These are phyloP conservation scores for Carcharodon carcharias DNA, from an alignment of 2,797 vertebrate species.

Conservation along the genomic window DNA sequence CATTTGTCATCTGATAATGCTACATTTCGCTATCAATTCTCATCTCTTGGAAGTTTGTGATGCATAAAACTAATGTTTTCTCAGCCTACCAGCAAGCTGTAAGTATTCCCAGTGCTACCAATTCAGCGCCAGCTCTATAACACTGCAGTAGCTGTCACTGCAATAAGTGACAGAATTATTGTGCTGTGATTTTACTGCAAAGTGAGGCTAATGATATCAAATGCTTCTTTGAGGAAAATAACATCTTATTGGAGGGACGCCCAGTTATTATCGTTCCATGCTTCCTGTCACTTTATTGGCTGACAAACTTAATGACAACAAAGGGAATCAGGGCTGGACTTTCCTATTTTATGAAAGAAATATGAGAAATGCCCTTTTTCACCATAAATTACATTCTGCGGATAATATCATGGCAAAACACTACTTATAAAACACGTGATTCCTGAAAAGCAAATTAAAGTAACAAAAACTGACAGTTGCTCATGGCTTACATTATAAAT, in stretches of 20 bases:
- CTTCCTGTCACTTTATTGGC: neutral
- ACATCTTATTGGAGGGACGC: neutral
- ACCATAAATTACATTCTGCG: neutral
- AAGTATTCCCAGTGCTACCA: neutral
- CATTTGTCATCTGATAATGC: neutral
- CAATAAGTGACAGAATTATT: conserved; percentile 7
- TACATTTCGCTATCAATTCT: neutral
- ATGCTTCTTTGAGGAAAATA: neutral
- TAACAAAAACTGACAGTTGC: neutral
- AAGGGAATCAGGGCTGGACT: neutral
- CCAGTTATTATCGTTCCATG: conserved; percentile 16
- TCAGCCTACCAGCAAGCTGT: neutral
- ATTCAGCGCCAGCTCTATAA: neutral
- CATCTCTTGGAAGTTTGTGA: neutral
- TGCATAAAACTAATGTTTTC: neutral
- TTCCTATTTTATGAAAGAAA: neutral
- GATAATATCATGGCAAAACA: neutral
- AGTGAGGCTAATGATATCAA: neutral
- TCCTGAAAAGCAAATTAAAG: neutral
- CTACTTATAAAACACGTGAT: neutral
- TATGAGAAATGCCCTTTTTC: neutral
- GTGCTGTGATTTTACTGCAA: neutral
- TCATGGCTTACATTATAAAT: neutral
- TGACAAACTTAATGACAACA: neutral
- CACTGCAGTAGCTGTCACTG: neutral